A percentile compares a stretch with the other conserved stretches of the same genome.
Conservation (phyloP, 2,113 vertebrate species). For the Isurus oxyrinchus region DNA sequence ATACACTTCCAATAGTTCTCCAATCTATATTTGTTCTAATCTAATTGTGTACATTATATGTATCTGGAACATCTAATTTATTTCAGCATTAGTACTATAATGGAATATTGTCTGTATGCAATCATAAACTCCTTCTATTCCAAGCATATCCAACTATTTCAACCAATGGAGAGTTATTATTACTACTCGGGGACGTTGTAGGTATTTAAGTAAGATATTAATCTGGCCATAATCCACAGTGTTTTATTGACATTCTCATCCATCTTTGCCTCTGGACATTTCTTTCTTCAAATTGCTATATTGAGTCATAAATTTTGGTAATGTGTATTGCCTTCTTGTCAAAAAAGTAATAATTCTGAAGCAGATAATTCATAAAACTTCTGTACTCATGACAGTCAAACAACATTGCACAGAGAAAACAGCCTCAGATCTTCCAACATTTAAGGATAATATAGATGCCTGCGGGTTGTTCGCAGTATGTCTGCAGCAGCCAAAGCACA, state of each 20-base stretch:
- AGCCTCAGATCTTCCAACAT: neutral
- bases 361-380: constrained; percentile 23
- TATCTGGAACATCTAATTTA: neutral
- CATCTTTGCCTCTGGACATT: neutral
- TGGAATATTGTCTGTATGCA: neutral
- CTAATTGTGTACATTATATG: neutral
- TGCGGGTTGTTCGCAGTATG: neutral
- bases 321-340: constrained; percentile 12
- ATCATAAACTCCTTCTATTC: neutral
- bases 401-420: constrained; percentile 8
- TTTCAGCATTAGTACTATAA: neutral
- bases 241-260: constrained; percentile 19
- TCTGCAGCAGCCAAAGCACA: neutral
- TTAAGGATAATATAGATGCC: neutral
- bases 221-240: constrained; percentile 27
- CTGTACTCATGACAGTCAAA: neutral
- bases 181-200: neutral
- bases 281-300: constrained; percentile 31
- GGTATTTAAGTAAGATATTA: constrained; percentile 34
- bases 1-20: neutral
- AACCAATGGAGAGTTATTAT: neutral
- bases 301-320: constrained; percentile 27
- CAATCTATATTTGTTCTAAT: neutral
- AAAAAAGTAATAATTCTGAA: constrained; percentile 34
- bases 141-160: neutral